phyloP scores from a whole-genome alignment of 2,113 vertebrate species.

The Sinosuthora webbiana region DNA sequence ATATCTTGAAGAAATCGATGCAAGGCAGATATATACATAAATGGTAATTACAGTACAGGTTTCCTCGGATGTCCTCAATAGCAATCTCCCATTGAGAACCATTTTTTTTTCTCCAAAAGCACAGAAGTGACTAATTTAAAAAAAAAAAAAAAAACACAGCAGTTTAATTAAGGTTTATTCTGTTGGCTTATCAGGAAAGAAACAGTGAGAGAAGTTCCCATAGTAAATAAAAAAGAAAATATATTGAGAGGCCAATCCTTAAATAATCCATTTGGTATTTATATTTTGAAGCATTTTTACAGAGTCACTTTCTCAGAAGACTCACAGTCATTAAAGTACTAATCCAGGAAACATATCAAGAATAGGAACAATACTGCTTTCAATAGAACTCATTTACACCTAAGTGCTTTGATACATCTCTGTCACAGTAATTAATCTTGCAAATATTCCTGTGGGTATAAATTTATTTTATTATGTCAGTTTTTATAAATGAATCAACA shows the following conservation, averaged over 20 bases:
- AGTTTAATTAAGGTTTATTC: not conserved
- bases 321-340: not conserved
- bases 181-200: not conserved
- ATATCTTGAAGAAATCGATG: not conserved
- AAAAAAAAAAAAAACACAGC: not conserved
- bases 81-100: not conserved
- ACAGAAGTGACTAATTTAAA: not conserved
- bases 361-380: not conserved
- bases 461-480: not conserved
- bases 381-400: not conserved
- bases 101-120: not conserved
- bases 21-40: not conserved
- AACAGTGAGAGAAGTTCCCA: not conserved
- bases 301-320: not conserved
- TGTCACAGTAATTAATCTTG: not conserved
- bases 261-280: not conserved
- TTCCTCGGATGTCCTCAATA: not conserved
- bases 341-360: not conserved
- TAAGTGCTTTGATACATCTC: not conserved
- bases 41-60: not conserved
- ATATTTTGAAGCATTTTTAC: not conserved
- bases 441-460: not conserved
- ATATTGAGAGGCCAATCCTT: not conserved
- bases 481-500: not conserved
- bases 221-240: not conserved